phyloP scores from a whole-genome alignment of 53 echinoderm and acorn worm genomes.

The Astropecten irregularis region DNA sequence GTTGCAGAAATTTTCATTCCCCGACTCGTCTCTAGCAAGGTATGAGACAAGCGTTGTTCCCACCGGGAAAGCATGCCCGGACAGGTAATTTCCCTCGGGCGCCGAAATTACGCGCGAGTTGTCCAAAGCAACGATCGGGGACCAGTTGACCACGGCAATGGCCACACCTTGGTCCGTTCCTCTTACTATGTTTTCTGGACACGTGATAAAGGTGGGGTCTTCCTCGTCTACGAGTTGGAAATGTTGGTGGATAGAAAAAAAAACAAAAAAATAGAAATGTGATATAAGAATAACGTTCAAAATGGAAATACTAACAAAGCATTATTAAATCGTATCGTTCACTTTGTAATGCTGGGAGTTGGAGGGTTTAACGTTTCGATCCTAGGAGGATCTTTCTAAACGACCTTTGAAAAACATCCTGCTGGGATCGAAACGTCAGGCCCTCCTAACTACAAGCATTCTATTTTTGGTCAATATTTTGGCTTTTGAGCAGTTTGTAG shows the following conservation, averaged over 20 bases:
- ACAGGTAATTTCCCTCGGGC: neutral
- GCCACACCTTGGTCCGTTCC: constrained; percentile 24
- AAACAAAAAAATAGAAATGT: neutral
- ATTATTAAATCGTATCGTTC: too few species aligned
- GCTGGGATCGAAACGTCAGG: too few species aligned
- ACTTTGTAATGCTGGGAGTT: too few species aligned
- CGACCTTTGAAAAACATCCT: too few species aligned
- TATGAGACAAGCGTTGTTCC: constrained; percentile 34
- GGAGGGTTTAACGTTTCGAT: too few species aligned
- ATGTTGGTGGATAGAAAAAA: neutral
- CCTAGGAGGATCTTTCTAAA: too few species aligned
- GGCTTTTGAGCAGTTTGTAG: too few species aligned
- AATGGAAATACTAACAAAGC: neutral
- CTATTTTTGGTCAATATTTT: too few species aligned
- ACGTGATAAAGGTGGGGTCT: neutral
- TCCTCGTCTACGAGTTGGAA: neutral
- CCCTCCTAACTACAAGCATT: too few species aligned
- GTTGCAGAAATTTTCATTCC: constrained; percentile 22
- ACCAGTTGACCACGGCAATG: constrained; percentile 36
- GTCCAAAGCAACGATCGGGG: constrained; percentile 16
- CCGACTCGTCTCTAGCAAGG: constrained; percentile 6
- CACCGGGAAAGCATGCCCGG: neutral
- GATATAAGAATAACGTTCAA: neutral
- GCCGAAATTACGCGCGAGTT: constrained; percentile 4
- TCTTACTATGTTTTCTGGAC: constrained; percentile 7